A percentile compares a stretch with the other conserved stretches of the same genome.
Evolutionary conservation across 2,113 vertebrate genomes (phyloP).

Genomic region (Callocephalon fimbriatum): DNA sequence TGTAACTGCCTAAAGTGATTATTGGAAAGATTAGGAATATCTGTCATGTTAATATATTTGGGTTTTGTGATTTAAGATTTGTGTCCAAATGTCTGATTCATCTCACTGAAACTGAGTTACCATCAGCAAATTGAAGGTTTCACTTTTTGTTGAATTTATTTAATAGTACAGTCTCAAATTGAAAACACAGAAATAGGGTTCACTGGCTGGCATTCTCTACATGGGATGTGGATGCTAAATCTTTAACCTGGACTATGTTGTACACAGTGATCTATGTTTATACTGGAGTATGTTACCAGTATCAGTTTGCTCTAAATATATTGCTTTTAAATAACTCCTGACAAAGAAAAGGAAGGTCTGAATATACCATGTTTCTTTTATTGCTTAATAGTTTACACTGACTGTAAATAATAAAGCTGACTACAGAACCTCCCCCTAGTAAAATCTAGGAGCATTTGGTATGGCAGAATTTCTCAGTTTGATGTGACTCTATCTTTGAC

Average conservation of each 20-base stretch:
- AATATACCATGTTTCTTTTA: neutral
- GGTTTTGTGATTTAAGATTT: constrained; percentile 9
- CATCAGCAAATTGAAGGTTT: neutral
- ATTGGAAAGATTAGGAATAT: constrained; percentile 52
- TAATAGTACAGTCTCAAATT: neutral
- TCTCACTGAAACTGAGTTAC: neutral
- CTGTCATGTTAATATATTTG: neutral
- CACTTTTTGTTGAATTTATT: neutral
- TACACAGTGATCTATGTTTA: neutral
- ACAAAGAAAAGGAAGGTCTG: constrained; percentile 18
- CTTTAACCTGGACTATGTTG: neutral
- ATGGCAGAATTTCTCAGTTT: constrained; percentile 80
- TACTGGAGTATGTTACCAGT: neutral
- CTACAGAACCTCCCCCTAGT: constrained; percentile 35
- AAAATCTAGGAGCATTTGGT: constrained; percentile 63
- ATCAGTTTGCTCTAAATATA: neutral
- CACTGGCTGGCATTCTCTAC: neutral
- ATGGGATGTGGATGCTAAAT: neutral
- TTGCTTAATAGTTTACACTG: constrained; percentile 39
- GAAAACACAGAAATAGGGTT: neutral
- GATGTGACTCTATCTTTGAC: constrained; percentile 82
- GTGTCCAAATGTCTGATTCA: neutral
- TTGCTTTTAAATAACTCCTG: constrained; percentile 30
- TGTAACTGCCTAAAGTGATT: constrained; percentile 10
- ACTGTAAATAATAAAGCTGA: constrained; percentile 35